These are phyloP conservation scores for Aspiorhynchus laticeps DNA, from an alignment of 2,113 vertebrate species.

Conservation along the genomic window DNA sequence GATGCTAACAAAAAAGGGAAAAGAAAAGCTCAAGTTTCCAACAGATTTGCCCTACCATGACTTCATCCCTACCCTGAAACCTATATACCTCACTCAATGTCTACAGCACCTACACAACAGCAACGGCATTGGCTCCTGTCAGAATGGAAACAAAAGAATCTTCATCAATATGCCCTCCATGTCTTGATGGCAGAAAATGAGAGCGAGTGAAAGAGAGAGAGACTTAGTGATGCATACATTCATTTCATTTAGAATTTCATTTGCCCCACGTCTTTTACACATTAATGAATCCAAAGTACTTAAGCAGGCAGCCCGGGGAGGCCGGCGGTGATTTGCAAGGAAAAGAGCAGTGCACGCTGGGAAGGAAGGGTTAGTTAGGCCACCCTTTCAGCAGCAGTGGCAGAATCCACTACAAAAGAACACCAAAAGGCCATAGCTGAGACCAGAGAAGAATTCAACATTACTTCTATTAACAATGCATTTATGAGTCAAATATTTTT, in stretches of 20 bases:
- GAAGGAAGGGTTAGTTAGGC: constrained; percentile 39
- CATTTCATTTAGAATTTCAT: constrained; percentile 55
- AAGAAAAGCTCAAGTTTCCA: constrained; percentile 5
- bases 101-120: constrained; percentile 16
- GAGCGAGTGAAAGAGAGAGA: constrained; percentile 51
- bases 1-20: neutral
- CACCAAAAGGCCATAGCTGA: constrained; percentile 39
- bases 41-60: neutral
- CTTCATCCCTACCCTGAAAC: neutral
- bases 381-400: constrained; percentile 40
- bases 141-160: constrained; percentile 41
- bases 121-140: constrained; percentile 14
- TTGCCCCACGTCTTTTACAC: constrained; percentile 53
- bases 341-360: constrained; percentile 42
- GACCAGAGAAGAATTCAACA: constrained; percentile 19
- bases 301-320: constrained; percentile 49
- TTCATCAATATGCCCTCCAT: constrained; percentile 36
- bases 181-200: constrained; percentile 43
- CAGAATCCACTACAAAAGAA: constrained; percentile 36
- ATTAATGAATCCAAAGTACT: constrained; percentile 58
- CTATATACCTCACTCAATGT: neutral
- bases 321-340: constrained; percentile 50
- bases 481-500: neutral
- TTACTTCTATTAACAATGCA: neutral
- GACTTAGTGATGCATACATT: constrained; percentile 73